Conservation (phyloP, 1,140 invertebrate species). For the Bicyclus anynana region DNA sequence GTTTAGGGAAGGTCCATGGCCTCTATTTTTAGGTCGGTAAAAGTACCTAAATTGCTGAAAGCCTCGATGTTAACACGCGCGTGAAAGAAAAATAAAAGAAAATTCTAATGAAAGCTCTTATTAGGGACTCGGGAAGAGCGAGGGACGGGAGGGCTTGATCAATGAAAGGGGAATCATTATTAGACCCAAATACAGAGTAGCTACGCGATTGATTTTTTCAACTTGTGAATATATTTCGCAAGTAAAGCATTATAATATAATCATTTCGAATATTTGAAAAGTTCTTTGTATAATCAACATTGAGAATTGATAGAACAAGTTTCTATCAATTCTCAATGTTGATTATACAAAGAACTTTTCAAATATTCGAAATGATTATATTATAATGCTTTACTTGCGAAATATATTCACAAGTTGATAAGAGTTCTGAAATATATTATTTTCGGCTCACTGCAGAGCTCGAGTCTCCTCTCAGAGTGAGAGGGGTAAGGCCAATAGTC, state of each 20-base stretch:
- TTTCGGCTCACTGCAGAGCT: no score
- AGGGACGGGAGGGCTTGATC: slow-evolving; percentile 21
- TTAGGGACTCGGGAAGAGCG: slow-evolving; percentile 28
- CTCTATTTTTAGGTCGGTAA: no score
- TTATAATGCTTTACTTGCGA: no score
- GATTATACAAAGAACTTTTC: not conserved
- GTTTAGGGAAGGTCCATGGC: no score
- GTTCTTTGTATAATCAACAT: not conserved
- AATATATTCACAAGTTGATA: no score
- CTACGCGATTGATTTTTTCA: not conserved
- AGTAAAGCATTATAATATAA: no score
- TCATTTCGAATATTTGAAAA: not conserved
- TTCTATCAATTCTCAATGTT: not conserved
- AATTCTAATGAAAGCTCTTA: slow-evolving; percentile 21
- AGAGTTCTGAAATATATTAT: no score
- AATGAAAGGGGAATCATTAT: slow-evolving; percentile 25
- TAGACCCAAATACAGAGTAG: slow-evolving; percentile 18
- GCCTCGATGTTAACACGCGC: slow-evolving; percentile 6
- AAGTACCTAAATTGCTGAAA: slow-evolving; percentile 13
- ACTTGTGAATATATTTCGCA: no score
- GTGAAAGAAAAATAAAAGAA: slow-evolving; percentile 15
- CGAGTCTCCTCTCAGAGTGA: no score
- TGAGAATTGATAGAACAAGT: not conserved
- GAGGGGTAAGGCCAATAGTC: no score
- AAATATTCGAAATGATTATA: not conserved